A percentile compares a stretch with the other conserved stretches of the same genome.
These are phyloP conservation scores for Sciurus vulgaris DNA, from an alignment of 2,797 vertebrate species.

Conservation along the genomic window DNA sequence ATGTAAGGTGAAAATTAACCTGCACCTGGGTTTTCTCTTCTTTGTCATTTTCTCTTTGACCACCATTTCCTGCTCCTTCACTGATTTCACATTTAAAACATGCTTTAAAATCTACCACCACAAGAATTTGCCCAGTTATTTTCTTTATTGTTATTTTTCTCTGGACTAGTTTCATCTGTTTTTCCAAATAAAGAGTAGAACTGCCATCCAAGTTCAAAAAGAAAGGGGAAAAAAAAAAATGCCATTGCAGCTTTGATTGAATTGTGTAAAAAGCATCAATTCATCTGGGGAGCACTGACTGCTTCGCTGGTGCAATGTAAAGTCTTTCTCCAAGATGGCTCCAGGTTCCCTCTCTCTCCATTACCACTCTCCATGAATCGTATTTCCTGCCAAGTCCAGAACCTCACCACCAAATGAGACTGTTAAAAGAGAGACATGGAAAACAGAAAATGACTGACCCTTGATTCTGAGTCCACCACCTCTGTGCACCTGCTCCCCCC, in stretches of 20 bases:
- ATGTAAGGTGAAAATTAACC: background rate
- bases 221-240: background rate
- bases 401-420: background rate
- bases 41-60: background rate
- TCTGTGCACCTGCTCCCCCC: background rate
- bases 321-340: background rate
- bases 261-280: too few species aligned
- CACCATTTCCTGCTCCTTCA: background rate
- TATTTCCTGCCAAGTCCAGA: background rate
- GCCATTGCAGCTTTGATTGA: background rate
- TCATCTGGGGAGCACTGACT: background rate
- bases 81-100: background rate
- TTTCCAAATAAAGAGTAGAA: background rate
- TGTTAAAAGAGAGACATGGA: background rate
- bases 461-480: background rate
- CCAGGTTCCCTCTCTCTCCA: fast-evolving
- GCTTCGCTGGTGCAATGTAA: fast-evolving
- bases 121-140: background rate
- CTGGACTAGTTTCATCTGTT: background rate
- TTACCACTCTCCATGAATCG: background rate
- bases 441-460: fast-evolving
- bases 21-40: background rate
- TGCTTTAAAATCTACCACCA: background rate
- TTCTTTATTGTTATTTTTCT: background rate
- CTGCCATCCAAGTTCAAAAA: background rate